Evolutionary conservation across 2,888 invertebrate genomes (phyloP), one percentile per base, ranked within the genome.

Genomic region (Callyntrura sp.): DNA sequence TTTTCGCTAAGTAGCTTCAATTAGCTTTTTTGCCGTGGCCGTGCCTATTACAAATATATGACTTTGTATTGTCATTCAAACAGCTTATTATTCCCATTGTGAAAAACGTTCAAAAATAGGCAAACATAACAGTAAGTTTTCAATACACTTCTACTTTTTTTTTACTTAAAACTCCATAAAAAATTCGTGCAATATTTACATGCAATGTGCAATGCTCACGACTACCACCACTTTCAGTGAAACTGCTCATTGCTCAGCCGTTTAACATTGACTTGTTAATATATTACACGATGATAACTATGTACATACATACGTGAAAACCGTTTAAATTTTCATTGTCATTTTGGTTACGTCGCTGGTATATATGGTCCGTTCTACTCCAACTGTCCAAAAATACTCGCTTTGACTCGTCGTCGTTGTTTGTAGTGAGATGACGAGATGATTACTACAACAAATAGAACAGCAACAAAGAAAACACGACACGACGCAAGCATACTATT

Each of bases 241-340:
- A n/a, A 45, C 20, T 62, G 25, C 17, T 28, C n/a, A 25, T 12
- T 35, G 43, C 17, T 70, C 4, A 70, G 28, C 28, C n/a, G 55
- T 78, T 70, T n/a, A 78, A 20, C 55, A 55, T 78, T 78, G 78
- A 78, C 23, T 78, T 78, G 51, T 57, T 73, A 17, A 73, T 73
- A 17, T 8, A 14, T 17, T 35, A 6, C 35, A 35, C 6, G 35
- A 35, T 4, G 35, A 35, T 35, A 35, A 35, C 35, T 35, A 35
- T 35, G 35, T 35, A 35, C 35, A 35, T 6, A 35, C 3, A 35
- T 2, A n/a, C n/a, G 73, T 17, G n/a, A 17, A 45, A 73, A 45
- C 55, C 43, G 76, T 78, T 78, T 57, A 78, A 28, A 20, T n/a
- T 55, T 78, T 78, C 78, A 78, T 78, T 78, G 78, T 78, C 78